Evolutionary conservation across 2,888 invertebrate genomes (phyloP).

Genomic region (Junonia oenone): DNA sequence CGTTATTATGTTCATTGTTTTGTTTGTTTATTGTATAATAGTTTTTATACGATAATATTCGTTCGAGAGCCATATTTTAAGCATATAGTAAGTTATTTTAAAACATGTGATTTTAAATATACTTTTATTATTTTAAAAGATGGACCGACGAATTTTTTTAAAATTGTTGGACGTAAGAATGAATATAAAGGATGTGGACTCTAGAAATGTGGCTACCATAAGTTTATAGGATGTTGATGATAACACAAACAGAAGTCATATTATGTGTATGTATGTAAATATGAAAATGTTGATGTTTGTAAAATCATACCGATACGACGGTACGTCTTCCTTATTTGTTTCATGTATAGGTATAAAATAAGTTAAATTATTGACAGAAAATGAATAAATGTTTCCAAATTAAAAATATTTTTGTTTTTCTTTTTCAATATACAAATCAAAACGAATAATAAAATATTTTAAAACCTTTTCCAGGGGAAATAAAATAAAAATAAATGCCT

Average conservation of each 20-base stretch:
- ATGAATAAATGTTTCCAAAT: slow-evolving; percentile 73
- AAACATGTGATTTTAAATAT: slow-evolving; percentile 22
- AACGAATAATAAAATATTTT: no score
- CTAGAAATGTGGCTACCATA: slow-evolving; percentile 1
- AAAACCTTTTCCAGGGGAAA: no score
- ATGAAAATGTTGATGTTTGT: slow-evolving; percentile 61
- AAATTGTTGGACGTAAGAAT: slow-evolving; percentile 1
- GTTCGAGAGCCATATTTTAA: slow-evolving; percentile 33
- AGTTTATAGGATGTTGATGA: slow-evolving; percentile 10
- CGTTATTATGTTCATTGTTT: slow-evolving; percentile 60
- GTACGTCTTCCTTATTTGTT: slow-evolving; percentile 76
- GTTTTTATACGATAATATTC: slow-evolving; percentile 46
- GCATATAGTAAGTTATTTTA: slow-evolving; percentile 28
- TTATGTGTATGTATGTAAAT: slow-evolving; percentile 63
- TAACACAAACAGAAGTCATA: slow-evolving; percentile 19
- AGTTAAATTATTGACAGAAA: slow-evolving; percentile 77
- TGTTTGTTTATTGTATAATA: slow-evolving; percentile 69
- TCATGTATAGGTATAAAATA: slow-evolving; percentile 61
- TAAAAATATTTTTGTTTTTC: slow-evolving; percentile 23
- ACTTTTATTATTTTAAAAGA: slow-evolving; percentile 10
- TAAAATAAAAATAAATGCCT: no score
- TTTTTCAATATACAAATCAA: no score
- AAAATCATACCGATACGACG: slow-evolving; percentile 49
- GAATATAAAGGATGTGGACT: background rate
- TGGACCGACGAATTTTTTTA: slow-evolving; percentile 1